phyloP scores from a whole-genome alignment of 2,113 vertebrate genomes.

The Buteo buteo region DNA sequence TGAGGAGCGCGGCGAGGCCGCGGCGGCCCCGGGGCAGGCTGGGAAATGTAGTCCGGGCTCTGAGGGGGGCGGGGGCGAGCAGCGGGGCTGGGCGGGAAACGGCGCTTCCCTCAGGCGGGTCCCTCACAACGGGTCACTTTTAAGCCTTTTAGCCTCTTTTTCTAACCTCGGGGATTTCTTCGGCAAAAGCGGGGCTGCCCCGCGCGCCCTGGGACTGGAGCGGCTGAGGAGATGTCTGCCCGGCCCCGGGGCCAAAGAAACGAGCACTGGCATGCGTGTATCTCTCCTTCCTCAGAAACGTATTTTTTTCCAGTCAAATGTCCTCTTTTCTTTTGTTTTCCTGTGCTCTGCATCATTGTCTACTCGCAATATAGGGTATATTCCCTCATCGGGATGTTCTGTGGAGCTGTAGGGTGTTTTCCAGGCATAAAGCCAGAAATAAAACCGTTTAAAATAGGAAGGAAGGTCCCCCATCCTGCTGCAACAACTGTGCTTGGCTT shows the following conservation, averaged over 20 bases:
- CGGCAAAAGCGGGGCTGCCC: not conserved
- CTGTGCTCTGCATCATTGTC: not conserved
- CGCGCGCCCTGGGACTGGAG: fast-evolving
- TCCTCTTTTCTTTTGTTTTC: not conserved
- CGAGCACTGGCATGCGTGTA: fast-evolving
- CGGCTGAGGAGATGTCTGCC: not conserved
- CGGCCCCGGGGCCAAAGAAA: too few species aligned
- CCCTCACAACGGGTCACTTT: fast-evolving
- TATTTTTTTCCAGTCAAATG: not conserved
- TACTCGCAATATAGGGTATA: not conserved
- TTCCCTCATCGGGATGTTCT: not conserved
- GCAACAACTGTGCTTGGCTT: not conserved
- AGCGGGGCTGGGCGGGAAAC: not conserved
- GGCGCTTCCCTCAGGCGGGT: not conserved
- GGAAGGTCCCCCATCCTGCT: not conserved
- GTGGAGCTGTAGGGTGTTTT: not conserved
- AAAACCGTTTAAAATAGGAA: not conserved
- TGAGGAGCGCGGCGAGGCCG: not conserved
- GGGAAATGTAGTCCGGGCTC: conserved; percentile 69
- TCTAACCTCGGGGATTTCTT: not conserved
- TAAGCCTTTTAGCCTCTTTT: too few species aligned
- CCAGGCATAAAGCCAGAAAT: not conserved
- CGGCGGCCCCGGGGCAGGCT: not conserved
- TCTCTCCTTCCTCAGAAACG: not conserved
- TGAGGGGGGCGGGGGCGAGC: too few species aligned